Evolutionary conservation across 2,113 vertebrate genomes (phyloP), one percentile per base, ranked within the genome.

Genomic region (Sinosuthora webbiana): DNA sequence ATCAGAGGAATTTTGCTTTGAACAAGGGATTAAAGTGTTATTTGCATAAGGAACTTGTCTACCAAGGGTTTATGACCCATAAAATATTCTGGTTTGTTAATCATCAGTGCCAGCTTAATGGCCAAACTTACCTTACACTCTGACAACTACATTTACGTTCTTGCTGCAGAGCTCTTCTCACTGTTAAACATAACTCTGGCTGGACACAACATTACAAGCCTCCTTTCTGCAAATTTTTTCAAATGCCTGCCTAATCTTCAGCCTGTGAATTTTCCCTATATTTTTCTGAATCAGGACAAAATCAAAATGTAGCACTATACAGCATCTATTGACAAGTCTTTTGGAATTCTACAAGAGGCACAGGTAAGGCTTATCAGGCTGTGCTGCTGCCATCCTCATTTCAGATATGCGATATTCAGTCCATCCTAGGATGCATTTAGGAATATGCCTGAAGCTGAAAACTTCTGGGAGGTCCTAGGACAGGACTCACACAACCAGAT

Each of bases 321-420:
- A 50, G 21, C 10, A 42, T 22, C 35, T 89, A 47, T 49, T 70
- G n/a, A 20, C 15, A 74, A 67, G 4, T 17, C 23, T 78, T 59
- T 11, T n/a, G 9, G n/a, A 27, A 52, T 78, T 30, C 23, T 69
- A 19, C 7, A 10, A 14, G 25, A 65, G 21, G 25, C 14, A 30
- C 55, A 87, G 55, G 44, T 70, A 69, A 89, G 73, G 28, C 5
- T 50, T 60, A 20, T 1, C 39, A 80, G 62, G 50, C 37, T 79
- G 27, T 62, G 62, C 13, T 37, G 6, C 37, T 88, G 49, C 53
- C 78, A n/a, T 20, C 21, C 19, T 92, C 25, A 10, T 80, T 88
- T 88, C 83, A 69, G 41, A 24, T 17, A 19, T 8, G 4, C 0
- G 0, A 71, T 27, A 55, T n/a, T n/a, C 59, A 76, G 4, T 16